Evolutionary conservation across 2,113 vertebrate genomes (phyloP).

Genomic region (Indri indri): DNA sequence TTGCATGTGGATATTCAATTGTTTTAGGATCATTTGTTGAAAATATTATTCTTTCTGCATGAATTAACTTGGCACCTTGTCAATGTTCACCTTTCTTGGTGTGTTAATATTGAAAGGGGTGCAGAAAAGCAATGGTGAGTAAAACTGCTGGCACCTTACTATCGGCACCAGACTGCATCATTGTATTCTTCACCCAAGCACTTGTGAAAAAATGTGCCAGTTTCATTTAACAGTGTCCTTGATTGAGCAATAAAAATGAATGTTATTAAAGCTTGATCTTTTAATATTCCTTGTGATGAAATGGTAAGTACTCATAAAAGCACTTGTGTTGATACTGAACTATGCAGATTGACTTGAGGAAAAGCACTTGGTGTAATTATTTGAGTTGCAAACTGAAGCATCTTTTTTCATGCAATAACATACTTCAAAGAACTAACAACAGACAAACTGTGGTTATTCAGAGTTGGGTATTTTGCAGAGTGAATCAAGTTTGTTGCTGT

Average conservation of each 20-base stretch:
- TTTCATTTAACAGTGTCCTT: neutral
- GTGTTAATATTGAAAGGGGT: neutral
- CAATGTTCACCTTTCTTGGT: neutral
- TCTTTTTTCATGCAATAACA: neutral
- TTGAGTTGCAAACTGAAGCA: neutral
- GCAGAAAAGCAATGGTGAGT: neutral
- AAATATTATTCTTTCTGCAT: neutral
- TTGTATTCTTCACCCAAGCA: neutral
- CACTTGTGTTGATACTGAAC: neutral
- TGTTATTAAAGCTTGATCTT: neutral
- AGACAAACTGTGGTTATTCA: neutral
- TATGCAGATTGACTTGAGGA: neutral
- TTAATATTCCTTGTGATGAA: neutral
- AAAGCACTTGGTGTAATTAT: neutral
- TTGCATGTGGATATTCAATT: neutral
- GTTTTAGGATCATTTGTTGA: neutral
- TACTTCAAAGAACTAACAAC: neutral
- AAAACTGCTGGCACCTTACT: neutral
- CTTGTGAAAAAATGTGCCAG: neutral
- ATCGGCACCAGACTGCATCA: neutral
- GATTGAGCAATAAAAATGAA: neutral
- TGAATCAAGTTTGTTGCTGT: neutral
- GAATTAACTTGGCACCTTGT: neutral
- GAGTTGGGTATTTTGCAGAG: neutral
- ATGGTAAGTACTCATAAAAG: neutral